These are phyloP conservation scores for Platycercus adscitus DNA, from an alignment of 2,113 vertebrate genomes.

Conservation along the genomic window DNA sequence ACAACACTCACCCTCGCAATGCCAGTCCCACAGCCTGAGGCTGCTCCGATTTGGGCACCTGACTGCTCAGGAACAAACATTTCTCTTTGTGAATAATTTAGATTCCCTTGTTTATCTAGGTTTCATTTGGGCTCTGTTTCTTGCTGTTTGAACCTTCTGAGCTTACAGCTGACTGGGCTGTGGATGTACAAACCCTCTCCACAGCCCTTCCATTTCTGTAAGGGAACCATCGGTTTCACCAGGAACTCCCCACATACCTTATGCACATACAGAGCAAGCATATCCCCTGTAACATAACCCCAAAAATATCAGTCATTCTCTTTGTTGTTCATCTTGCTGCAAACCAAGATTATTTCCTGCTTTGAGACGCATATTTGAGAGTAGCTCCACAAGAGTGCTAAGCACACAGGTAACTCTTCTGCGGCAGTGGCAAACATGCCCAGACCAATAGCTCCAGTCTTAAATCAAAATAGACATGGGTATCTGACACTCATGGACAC, in stretches of 20 bases:
- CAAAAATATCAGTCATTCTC: not conserved
- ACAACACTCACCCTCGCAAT: not conserved
- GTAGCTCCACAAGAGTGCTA: not conserved
- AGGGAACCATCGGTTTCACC: not conserved
- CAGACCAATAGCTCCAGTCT: not conserved
- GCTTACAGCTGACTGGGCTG: not conserved
- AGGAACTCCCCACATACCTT: not conserved
- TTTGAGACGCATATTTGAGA: not conserved
- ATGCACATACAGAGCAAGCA: not conserved
- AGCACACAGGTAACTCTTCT: accelerated
- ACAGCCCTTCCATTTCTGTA: not conserved
- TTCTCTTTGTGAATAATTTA: slow-evolving; percentile 19
- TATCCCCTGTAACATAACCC: not conserved
- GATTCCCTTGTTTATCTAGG: not conserved
- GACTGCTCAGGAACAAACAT: not conserved
- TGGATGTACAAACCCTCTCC: not conserved
- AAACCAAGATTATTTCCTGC: not conserved
- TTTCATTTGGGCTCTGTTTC: not conserved
- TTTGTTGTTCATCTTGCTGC: not conserved
- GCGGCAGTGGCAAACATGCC: not conserved
- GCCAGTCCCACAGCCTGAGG: slow-evolving; percentile 27
- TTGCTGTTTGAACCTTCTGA: not conserved
- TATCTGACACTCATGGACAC: not conserved
- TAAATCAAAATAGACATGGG: not conserved
- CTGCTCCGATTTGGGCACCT: slow-evolving; percentile 39